Evolutionary conservation across 2,797 vertebrate genomes (phyloP).

Genomic region (Serranus cabrilla): DNA sequence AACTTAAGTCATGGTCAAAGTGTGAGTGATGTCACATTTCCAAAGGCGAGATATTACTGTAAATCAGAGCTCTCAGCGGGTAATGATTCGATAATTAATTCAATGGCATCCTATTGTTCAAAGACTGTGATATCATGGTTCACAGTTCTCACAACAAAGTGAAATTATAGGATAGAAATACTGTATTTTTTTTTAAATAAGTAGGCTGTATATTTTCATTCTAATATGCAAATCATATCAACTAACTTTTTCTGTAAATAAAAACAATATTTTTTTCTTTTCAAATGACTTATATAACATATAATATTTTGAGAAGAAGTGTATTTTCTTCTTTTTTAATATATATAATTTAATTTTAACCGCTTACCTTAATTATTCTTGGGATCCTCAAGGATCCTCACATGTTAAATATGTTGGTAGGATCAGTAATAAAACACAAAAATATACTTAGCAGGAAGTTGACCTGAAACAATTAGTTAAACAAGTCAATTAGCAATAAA

Average conservation of each 20-base stretch:
- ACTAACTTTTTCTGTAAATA: no score
- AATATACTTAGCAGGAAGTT: not conserved
- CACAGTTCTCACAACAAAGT: not conserved
- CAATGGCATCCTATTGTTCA: not conserved
- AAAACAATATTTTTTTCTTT: no score
- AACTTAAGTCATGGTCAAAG: slow-evolving; percentile 36
- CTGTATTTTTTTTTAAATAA: not conserved
- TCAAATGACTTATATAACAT: no score
- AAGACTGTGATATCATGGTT: not conserved
- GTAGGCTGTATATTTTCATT: no score
- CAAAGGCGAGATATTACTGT: slow-evolving; percentile 25
- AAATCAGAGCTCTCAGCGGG: not conserved
- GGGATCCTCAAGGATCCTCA: no score
- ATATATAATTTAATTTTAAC: no score
- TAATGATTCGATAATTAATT: slow-evolving; percentile 28
- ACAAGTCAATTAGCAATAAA: not conserved
- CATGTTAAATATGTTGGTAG: no score
- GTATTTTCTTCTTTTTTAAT: no score
- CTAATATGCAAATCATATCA: no score
- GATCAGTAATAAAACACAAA: not conserved
- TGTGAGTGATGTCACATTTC: slow-evolving; percentile 35
- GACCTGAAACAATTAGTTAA: not conserved
- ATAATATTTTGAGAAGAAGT: no score
- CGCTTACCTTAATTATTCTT: no score
- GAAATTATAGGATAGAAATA: not conserved